Evolutionary conservation across 1,140 invertebrate genomes (phyloP), one percentile per base, ranked within the genome.

Genomic region (Plectrocnemia conspersa): DNA sequence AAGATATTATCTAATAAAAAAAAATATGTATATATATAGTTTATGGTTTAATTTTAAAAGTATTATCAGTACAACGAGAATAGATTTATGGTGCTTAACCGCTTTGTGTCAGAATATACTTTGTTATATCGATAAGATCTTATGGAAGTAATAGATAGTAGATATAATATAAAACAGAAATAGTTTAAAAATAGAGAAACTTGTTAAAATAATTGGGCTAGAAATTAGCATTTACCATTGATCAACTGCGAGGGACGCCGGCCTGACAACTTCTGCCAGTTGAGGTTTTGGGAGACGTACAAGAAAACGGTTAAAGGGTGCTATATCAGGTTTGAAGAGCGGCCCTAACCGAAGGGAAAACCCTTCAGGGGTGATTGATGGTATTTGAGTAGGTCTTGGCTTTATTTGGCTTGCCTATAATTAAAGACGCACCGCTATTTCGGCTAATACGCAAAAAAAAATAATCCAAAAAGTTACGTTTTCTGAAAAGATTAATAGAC

Each of bases 331-430:
- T 3, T 5, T 18, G 40, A 13, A 44, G 15, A 32, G 18, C 23
- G 23, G 6, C 42, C 5, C 10, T 5, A 23, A 21, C 22, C 42
- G 18, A 22, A 3, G 13, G 42, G 23, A 23, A 40, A 40, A 29
- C 5, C 25, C 15, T 47, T 25, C 44, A 32, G 44, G 13, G 25
- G 42, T 29, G 44, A 47, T 47, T 47, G 44, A 47, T 47, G 44
- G 44, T 27, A 13, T 19, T 27, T n/a, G 27, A 29, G 27, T 19
- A 10, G 24, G 23, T 15, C 11, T 15, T n/a, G 24, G 21, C 21
- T 15, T 9, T 7, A 19, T 21, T 9, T 25, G 13, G 4, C 3
- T 21, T 19, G 10, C 24, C 15, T 19, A 47, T 47, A 47, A 47
- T 47, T 47, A 47, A 21, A 25, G 16, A n/a, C 44, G 33, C 13